A percentile compares a stretch with the other conserved stretches of the same genome.
Conservation (phyloP, 2,888 invertebrate genomes). For the Andrena hattorfiana region DNA sequence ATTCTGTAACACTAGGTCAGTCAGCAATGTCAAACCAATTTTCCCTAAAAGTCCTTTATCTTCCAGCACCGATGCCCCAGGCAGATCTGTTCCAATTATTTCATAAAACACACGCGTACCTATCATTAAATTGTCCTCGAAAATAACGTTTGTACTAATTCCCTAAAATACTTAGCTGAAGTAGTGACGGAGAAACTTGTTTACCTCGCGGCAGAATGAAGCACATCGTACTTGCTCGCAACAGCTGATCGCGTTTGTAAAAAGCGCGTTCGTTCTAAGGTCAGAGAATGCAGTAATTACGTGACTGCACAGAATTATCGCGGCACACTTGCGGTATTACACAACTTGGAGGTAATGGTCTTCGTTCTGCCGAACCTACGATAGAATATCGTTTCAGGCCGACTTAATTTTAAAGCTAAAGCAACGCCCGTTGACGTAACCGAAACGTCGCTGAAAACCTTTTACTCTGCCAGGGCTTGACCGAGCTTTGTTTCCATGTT, state of each 20-base stretch:
- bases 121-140: no score
- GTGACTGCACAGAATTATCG: slow-evolving; percentile 11
- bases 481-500: not conserved
- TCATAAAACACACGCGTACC: no score
- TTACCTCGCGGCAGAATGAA: no score
- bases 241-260: not conserved
- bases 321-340: not conserved
- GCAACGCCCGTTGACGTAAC: not conserved
- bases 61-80: no score
- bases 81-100: no score
- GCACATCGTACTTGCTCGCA: not conserved
- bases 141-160: no score
- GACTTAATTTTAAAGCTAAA: slow-evolving; percentile 13
- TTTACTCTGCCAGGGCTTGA: not conserved
- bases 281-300: slow-evolving; percentile 12
- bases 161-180: no score
- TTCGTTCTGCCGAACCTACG: not conserved
- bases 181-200: no score
- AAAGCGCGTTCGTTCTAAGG: not conserved
- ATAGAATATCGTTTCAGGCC: not conserved
- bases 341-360: slow-evolving; percentile 6
- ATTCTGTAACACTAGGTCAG: no score
- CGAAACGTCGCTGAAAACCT: not conserved
- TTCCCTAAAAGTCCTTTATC: no score
- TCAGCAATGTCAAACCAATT: no score